Conservation (phyloP, 2,797 vertebrate species). For the Eutrigla gurnardus region DNA sequence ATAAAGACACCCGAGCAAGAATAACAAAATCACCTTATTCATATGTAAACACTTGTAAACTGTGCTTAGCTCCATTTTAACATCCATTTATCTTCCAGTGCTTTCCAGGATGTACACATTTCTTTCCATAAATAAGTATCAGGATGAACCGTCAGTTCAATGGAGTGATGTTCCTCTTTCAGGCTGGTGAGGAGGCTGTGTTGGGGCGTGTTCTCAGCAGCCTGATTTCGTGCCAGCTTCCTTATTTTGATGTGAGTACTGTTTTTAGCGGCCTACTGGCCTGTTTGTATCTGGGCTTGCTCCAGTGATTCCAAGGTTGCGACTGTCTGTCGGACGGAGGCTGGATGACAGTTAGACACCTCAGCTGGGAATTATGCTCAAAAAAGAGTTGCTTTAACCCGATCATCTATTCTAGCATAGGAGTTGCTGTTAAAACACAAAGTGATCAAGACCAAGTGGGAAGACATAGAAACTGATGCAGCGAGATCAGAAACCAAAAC, state of each 20-base stretch:
- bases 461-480: not conserved
- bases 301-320: slow-evolving; percentile 14
- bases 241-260: slow-evolving; percentile 24
- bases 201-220: slow-evolving; percentile 10
- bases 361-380: slow-evolving; percentile 15
- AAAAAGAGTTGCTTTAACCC: not conserved
- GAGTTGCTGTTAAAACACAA: not conserved
- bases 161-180: slow-evolving; percentile 31
- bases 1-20: not conserved
- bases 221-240: slow-evolving; percentile 32
- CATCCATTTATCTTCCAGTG: not conserved
- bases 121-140: not conserved
- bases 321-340: not conserved
- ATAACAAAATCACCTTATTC: too few relatives aligned
- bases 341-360: slow-evolving; percentile 24
- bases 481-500: not conserved
- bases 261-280: slow-evolving; percentile 28
- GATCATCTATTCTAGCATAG: not conserved
- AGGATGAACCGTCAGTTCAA: not conserved
- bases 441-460: not conserved
- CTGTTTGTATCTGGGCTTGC: slow-evolving; percentile 20
- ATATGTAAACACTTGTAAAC: not conserved
- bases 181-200: slow-evolving; percentile 9
- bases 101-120: not conserved
- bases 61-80: not conserved